Evolutionary conservation across 2,888 invertebrate genomes (phyloP), one percentile per base, ranked within the genome.

Genomic region (Sminthurinus aureus): DNA sequence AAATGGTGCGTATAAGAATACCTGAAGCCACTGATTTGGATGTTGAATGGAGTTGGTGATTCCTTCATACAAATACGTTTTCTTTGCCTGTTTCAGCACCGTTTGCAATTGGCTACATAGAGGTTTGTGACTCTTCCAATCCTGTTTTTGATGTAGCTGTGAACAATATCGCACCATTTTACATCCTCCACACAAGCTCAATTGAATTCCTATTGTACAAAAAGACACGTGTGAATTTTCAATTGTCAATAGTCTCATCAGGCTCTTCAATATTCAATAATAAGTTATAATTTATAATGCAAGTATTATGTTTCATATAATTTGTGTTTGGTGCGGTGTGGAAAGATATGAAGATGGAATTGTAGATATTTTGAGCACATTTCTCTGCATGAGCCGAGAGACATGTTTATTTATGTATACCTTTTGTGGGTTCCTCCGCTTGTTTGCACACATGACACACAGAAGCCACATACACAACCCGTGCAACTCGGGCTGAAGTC

Each of bases 161-260:
- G 91, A 92, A 89, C 95, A 95, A 88, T 94, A 95, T 82, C 92
- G 93, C 18, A 93, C 90, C 90, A 94, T 91, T 84, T 92, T 91
- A 86, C 95, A 95, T 77, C 91, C 89, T 58, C 90, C 90, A 84
- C 93, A 93, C 67, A 38, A 89, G 77, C 89, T 89, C 87, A 88
- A 90, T 90, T 18, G 89, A 86, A 67, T 38, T 22, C 67, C 79
- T 82, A 58, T 6, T 75, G n/a, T 8, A 38, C 15, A 18, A 64
- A 2, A 9, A 64, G 64, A 64, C 64, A 58, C 13, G n/a, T 13
- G 8, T 67, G 8, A 9, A 18, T 12, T 67, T 67, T 67, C 13
- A 69, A 20, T 20, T 20, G 67, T 69, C 67, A 69, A 11, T 69
- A 20, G 38, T 38, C 38, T 38, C 3, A 38, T n/a, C n/a, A n/a